A percentile compares a stretch with the other conserved stretches of the same genome.
These are phyloP conservation scores for Diphyllodes magnificus DNA, from an alignment of 2,113 vertebrate species.

Conservation along the genomic window DNA sequence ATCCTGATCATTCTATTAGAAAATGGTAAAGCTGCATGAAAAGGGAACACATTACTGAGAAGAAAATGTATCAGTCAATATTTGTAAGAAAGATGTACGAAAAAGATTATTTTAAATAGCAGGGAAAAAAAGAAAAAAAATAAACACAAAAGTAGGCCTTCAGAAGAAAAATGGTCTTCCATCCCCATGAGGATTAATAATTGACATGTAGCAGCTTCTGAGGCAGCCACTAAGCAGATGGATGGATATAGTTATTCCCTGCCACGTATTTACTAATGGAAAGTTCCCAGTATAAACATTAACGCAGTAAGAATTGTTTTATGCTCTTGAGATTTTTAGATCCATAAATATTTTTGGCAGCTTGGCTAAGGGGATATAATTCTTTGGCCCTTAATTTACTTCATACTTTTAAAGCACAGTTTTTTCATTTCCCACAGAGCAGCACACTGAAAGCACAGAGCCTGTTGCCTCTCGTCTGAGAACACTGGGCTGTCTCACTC, in stretches of 20 bases:
- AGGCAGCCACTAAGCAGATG: constrained; percentile 1
- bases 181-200: background rate
- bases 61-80: background rate
- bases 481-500: background rate
- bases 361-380: background rate
- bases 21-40: background rate
- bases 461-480: background rate
- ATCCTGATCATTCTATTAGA: background rate
- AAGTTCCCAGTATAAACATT: constrained; percentile 32
- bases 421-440: constrained; percentile 5
- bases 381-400: background rate
- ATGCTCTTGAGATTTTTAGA: constrained; percentile 42
- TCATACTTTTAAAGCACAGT: background rate
- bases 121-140: background rate
- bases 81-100: background rate
- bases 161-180: background rate
- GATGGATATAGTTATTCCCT: background rate
- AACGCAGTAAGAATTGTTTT: constrained; percentile 6
- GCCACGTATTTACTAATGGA: constrained; percentile 14
- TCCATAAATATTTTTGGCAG: constrained; percentile 37
- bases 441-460: background rate
- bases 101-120: background rate
- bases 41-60: background rate
- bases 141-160: background rate
- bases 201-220: constrained; percentile 14